Evolutionary conservation across 92 coral and sea anemone species (phyloP).

Genomic region (Virgularia gustaviana): DNA sequence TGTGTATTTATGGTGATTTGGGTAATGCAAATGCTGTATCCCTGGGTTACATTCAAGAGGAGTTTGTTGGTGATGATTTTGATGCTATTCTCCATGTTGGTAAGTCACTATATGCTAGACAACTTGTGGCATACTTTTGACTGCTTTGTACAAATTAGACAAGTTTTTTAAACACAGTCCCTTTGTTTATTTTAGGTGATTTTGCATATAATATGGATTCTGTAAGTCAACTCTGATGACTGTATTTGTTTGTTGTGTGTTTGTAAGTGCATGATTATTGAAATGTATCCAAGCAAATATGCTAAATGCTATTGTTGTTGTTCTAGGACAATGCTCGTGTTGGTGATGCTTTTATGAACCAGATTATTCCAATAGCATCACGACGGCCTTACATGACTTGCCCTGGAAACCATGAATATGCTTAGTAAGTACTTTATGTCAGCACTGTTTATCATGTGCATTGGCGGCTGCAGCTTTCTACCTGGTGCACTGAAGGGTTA

Average conservation of each 20-base stretch:
- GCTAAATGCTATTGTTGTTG: neutral
- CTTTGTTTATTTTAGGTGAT: conserved; percentile 59
- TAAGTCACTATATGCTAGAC: no score
- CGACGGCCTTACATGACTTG: conserved; percentile 85
- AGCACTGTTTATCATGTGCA: neutral
- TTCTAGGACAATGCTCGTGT: conserved; percentile 65
- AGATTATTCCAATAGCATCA: conserved; percentile 75
- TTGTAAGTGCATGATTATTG: neutral
- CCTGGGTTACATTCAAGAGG: conserved; percentile 71
- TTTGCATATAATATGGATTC: conserved; percentile 82
- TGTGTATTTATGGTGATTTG: conserved; percentile 83
- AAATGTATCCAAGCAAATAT: neutral
- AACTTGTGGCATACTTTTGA: neutral
- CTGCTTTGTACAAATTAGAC: neutral
- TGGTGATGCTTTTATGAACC: conserved; percentile 90
- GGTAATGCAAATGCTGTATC: conserved; percentile 77
- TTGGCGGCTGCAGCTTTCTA: neutral
- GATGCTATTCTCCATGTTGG: conserved; percentile 89
- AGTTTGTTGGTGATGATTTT: conserved; percentile 62
- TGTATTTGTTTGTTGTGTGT: no score
- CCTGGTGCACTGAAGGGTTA: neutral
- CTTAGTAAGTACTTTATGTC: conserved; percentile 61
- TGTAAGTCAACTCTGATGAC: no score
- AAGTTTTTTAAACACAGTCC: neutral
- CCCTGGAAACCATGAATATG: conserved; percentile 82